Conservation (phyloP, 2,888 invertebrate species). For the Andrena camellia region DNA sequence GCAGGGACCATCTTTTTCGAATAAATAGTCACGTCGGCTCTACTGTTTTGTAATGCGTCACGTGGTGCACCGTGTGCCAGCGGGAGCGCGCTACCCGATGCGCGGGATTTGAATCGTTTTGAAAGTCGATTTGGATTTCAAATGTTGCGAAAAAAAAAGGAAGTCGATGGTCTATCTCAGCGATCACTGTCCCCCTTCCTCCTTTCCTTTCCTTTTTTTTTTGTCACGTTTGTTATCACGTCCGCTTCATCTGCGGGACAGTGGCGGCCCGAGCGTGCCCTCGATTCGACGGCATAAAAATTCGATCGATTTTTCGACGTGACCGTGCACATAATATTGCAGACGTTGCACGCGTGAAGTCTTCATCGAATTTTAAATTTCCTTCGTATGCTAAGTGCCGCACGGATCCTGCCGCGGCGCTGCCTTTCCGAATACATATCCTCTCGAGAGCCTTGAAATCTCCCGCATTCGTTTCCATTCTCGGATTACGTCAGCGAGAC, state of each 20-base stretch:
- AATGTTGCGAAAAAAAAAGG: slow-evolving; percentile 32
- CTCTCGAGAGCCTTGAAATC: slow-evolving; percentile 22
- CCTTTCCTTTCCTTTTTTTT: neutral
- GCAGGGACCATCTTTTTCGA: neutral
- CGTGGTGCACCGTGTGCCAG: slow-evolving; percentile 50
- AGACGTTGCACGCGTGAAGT: slow-evolving; percentile 28
- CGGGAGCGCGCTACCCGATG: neutral
- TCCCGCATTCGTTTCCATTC: neutral
- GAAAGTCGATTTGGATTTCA: slow-evolving; percentile 65
- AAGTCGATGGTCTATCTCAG: slow-evolving; percentile 42
- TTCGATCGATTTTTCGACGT: slow-evolving; percentile 60
- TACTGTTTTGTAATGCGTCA: slow-evolving; percentile 46
- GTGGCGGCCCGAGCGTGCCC: slow-evolving; percentile 43
- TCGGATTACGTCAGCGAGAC: neutral
- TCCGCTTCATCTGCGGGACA: slow-evolving; percentile 25
- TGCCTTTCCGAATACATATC: neutral
- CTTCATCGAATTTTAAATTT: slow-evolving; percentile 64
- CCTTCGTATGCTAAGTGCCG: slow-evolving; percentile 1
- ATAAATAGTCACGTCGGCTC: slow-evolving; percentile 36
- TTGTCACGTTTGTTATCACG: slow-evolving; percentile 32
- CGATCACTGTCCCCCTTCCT: neutral
- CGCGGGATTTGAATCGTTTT: slow-evolving; percentile 66
- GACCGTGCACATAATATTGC: slow-evolving; percentile 63
- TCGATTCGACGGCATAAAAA: slow-evolving; percentile 61
- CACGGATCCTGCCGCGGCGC: neutral